A percentile compares a stretch with the other conserved stretches of the same genome.
These are phyloP conservation scores for Petrolisthes manimaculis DNA, from an alignment of 2,888 invertebrate species.

Conservation along the genomic window DNA sequence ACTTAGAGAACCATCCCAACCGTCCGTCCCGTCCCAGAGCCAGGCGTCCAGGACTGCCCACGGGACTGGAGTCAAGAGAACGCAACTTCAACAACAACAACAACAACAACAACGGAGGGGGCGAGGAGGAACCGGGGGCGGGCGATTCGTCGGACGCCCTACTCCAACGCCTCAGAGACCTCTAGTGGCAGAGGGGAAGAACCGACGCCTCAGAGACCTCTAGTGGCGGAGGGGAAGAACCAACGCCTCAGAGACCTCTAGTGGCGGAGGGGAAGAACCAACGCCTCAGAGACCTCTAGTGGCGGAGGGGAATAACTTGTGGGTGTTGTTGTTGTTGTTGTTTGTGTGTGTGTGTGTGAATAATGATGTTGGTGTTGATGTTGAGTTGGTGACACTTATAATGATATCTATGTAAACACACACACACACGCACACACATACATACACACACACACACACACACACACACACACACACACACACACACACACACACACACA, in stretches of 20 bases:
- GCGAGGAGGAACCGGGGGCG: neutral
- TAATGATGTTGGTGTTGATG: neutral
- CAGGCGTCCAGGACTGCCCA: conserved; percentile 58
- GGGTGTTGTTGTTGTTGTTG: neutral
- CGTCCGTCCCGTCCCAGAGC: conserved; percentile 60
- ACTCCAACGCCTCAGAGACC: conserved; percentile 56
- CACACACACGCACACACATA: neutral
- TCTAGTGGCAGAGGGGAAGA: neutral
- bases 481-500: no score
- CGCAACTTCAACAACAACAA: conserved; percentile 36
- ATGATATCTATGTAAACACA: no score
- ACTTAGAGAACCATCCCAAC: conserved; percentile 52
- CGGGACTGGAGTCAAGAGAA: conserved; percentile 61
- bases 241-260: conserved; percentile 60
- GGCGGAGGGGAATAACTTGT: no score
- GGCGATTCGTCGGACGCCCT: conserved; percentile 54
- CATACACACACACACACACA: neutral
- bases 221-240: neutral
- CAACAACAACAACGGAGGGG: conserved; percentile 24
- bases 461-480: no score
- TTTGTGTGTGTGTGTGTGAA: neutral
- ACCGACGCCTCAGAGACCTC: neutral
- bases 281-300: no score
- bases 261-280: no score
- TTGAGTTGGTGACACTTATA: neutral